These are phyloP conservation scores for Enteromius unitaeniatus DNA, from an alignment of 2,797 vertebrate species.

Conservation along the genomic window DNA sequence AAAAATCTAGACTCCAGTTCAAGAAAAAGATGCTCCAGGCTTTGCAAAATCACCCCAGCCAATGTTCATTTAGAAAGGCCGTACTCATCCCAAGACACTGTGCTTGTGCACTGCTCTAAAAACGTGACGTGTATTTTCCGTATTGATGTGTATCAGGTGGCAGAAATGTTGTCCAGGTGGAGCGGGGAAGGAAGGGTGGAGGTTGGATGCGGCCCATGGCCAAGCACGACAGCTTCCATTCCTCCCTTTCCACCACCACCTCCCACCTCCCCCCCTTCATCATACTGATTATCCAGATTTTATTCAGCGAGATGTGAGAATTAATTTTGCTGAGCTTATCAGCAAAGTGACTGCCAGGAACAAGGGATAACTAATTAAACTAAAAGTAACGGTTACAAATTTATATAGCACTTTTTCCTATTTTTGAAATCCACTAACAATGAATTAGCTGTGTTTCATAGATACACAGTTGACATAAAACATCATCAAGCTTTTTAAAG, in stretches of 20 bases:
- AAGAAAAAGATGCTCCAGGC: neutral
- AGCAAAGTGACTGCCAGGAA: neutral
- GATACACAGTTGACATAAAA: neutral
- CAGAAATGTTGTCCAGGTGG: constrained; percentile 43
- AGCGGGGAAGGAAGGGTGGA: constrained; percentile 53
- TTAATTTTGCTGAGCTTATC: constrained; percentile 24
- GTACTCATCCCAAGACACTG: constrained; percentile 9
- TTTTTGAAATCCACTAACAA: neutral
- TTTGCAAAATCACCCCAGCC: constrained; percentile 11
- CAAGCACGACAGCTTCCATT: constrained; percentile 17
- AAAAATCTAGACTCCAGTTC: constrained; percentile 11
- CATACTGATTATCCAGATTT: constrained; percentile 24
- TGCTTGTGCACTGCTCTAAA: constrained; percentile 11
- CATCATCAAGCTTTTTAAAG: neutral
- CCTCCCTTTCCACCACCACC: constrained; percentile 44
- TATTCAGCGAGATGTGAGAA: constrained; percentile 36
- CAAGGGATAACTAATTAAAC: neutral
- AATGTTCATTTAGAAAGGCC: neutral
- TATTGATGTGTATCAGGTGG: constrained; percentile 48
- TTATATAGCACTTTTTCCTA: neutral
- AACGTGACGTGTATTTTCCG: constrained; percentile 42
- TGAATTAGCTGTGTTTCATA: neutral
- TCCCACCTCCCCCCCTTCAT: constrained; percentile 28
- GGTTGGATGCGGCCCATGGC: constrained; percentile 31
- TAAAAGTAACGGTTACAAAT: neutral